These are phyloP conservation scores for Oscheius myriophilus DNA, from an alignment of 2,888 invertebrate species.

Conservation along the genomic window DNA sequence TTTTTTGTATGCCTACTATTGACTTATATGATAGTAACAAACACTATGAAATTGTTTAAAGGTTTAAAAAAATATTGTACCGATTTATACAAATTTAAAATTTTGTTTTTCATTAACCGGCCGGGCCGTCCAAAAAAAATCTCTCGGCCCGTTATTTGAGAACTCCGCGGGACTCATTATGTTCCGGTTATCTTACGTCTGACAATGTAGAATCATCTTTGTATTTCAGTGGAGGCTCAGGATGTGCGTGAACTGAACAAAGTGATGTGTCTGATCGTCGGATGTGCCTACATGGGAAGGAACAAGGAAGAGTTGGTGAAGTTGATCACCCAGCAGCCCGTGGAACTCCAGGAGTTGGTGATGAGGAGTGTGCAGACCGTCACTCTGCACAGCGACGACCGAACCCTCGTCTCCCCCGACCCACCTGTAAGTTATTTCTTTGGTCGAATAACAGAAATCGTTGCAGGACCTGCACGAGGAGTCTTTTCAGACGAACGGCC, in stretches of 20 bases:
- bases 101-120: too few species aligned
- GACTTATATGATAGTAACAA: too few species aligned
- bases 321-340: not conserved
- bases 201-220: not conserved
- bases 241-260: conserved; percentile 16
- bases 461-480: too few species aligned
- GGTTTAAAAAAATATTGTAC: too few species aligned
- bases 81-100: too few species aligned
- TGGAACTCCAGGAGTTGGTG: conserved; percentile 5
- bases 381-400: conserved; percentile 3
- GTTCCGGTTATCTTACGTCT: too few species aligned
- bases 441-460: not conserved
- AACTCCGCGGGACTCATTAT: too few species aligned
- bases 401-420: not conserved
- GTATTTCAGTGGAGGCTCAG: conserved; percentile 15
- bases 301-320: conserved; percentile 23
- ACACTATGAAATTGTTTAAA: too few species aligned
- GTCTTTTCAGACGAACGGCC: too few species aligned
- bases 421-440: not conserved
- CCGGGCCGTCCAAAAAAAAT: too few species aligned
- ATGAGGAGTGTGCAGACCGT: not conserved
- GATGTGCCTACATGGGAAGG: conserved; percentile 15
- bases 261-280: conserved; percentile 20
- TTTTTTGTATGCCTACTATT: too few species aligned
- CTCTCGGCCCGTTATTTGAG: too few species aligned